Evolutionary conservation across 1,140 invertebrate species (phyloP).

Genomic region (Heliconius melpomene): DNA sequence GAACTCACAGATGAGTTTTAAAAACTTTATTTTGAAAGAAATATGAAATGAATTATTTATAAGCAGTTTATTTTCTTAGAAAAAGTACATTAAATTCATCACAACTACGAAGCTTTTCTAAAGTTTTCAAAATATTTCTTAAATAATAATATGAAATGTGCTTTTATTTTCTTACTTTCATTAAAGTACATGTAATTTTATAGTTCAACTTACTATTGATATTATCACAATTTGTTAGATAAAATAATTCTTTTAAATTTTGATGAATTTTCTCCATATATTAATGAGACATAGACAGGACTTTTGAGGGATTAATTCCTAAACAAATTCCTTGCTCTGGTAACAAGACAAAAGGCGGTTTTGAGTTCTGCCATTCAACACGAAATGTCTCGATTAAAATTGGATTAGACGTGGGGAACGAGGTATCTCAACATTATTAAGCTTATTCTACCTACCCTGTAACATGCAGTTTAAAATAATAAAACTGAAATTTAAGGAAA

Average conservation of each 20-base stretch:
- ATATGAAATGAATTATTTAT: neutral
- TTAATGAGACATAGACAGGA: too few relatives aligned
- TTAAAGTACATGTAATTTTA: neutral
- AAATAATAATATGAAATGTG: neutral
- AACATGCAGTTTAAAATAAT: too few relatives aligned
- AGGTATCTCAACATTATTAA: too few relatives aligned
- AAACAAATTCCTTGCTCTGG: too few relatives aligned
- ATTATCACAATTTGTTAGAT: neutral
- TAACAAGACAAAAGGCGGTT: too few relatives aligned
- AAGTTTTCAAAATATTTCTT: neutral
- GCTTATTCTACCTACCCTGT: too few relatives aligned
- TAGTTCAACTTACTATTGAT: neutral
- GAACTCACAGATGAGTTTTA: neutral
- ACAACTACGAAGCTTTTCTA: neutral
- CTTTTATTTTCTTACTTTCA: neutral
- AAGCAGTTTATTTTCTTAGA: constrained; percentile 4
- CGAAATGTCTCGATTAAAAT: too few relatives aligned
- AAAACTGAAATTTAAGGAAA: too few relatives aligned
- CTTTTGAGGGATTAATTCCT: too few relatives aligned
- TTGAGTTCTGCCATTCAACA: too few relatives aligned
- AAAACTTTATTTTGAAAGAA: neutral
- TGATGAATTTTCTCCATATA: too few relatives aligned
- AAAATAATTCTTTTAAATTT: neutral
- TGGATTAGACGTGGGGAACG: too few relatives aligned
- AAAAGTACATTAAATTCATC: neutral